Conservation (phyloP, 2,888 invertebrate genomes). For the Himalopsyche anomala region DNA sequence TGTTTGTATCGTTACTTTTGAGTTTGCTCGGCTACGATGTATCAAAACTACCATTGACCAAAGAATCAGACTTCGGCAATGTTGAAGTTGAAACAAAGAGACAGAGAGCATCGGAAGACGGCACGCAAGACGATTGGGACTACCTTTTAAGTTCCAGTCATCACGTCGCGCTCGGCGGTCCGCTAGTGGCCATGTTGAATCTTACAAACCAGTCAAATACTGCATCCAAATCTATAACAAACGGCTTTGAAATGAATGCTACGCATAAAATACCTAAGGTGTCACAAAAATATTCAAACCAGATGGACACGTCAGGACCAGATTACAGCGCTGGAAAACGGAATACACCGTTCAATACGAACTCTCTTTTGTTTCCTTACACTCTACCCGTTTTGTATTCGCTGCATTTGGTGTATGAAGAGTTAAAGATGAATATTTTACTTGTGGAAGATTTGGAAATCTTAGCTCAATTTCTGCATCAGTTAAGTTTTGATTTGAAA, state of each 20-base stretch:
- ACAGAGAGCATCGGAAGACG: conserved; percentile 86
- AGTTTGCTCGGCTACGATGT: conserved; percentile 86
- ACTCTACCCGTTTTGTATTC: conserved; percentile 86
- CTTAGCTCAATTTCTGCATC: conserved; percentile 84
- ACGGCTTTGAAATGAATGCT: conserved; percentile 58
- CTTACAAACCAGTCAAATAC: conserved; percentile 67
- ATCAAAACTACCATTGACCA: conserved; percentile 76
- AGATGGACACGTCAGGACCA: conserved; percentile 62
- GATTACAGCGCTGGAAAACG: conserved; percentile 67
- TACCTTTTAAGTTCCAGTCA: conserved; percentile 77
- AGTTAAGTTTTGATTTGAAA: conserved; percentile 86
- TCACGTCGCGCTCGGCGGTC: conserved; percentile 67
- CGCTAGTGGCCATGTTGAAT: conserved; percentile 73
- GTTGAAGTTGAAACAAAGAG: conserved; percentile 83
- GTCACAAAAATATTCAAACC: conserved; percentile 29
- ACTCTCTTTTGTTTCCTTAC: conserved; percentile 83
- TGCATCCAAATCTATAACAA: conserved; percentile 55
- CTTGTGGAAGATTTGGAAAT: conserved; percentile 82
- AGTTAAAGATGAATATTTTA: conserved; percentile 88
- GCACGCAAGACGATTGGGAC: conserved; percentile 89
- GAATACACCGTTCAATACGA: conserved; percentile 77
- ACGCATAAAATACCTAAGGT: conserved; percentile 53
- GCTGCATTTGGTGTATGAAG: conserved; percentile 93
- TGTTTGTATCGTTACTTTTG: conserved; percentile 80
- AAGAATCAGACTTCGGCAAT: conserved; percentile 72